Percentiles rank a stretch among this genome's conserved stretches.
Evolutionary conservation across 2,113 vertebrate species (phyloP).

Genomic region (Himantopus leucocephalus): DNA sequence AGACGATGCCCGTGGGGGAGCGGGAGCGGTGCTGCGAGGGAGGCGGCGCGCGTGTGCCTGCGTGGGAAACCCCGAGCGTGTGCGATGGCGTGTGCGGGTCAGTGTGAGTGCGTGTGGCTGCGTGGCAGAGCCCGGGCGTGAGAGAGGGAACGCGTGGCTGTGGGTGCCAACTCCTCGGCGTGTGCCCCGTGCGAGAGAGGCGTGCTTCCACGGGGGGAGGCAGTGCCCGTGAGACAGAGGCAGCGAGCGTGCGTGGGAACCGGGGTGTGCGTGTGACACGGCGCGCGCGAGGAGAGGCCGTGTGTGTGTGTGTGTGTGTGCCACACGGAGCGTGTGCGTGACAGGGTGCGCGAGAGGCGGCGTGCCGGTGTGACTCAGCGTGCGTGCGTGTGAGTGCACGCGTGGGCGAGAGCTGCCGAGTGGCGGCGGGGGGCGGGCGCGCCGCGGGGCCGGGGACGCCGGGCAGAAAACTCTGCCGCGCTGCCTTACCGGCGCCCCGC

Average conservation of each 20-base stretch:
- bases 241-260: background rate
- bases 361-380: constrained; percentile 35
- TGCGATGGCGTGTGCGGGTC: background rate
- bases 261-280: background rate
- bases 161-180: background rate
- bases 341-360: background rate
- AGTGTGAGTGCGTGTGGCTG: background rate
- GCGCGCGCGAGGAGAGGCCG: background rate
- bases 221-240: background rate
- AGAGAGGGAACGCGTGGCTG: background rate
- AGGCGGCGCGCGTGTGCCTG: background rate
- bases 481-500: background rate
- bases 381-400: constrained; percentile 22
- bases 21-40: background rate
- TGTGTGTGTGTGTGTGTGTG: background rate
- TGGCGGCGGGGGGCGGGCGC: background rate
- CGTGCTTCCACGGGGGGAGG: background rate
- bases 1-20: background rate
- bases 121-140: background rate
- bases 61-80: background rate
- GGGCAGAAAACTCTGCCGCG: background rate
- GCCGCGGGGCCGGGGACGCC: background rate
- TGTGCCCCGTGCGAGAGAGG: background rate
- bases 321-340: background rate
- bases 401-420: constrained; percentile 30